Base-by-base conservation (phyloP, 2,888 invertebrate species). In the Pseudoips prasinana region DNA sequence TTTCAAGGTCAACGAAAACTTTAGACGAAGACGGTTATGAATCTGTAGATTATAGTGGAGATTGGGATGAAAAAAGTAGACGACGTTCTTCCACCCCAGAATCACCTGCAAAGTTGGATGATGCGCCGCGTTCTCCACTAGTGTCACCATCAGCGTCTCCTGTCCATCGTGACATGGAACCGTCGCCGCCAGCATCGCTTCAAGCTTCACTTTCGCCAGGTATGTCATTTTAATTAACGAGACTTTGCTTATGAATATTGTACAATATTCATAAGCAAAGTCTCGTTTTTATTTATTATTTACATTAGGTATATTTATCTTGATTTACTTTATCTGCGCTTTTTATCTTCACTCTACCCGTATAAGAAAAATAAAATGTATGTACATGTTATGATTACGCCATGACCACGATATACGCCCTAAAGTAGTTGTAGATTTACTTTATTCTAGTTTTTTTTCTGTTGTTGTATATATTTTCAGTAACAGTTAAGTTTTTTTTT, bases 51-150 rank as follows among this genome's bases (percentile, higher is more conserved):
- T 80, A 76, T 50, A 73, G 63, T 55, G 73, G 64, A 20, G 77
- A 74, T 22, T 81, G 81, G 82, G 80, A 81, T 38, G 80, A 80
- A 28, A 82, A 79, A 64, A 62, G 51, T 31, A 78, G 75, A 46
- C 73, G 84, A 10, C 76, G 81, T 22, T 84, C 88, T 26, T 85
- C 85, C 11, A 85, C 87, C 23, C 85, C 86, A 1, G 84, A 84
- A 46, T 75, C 77, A 11, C 71, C 77, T 33, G 63, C 59, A 10
- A 75, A 72, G 34, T 53, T 58, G 43, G 80, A 72, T 34, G 76
- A 70, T 20, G 57, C 54, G 8, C 46, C 67, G 19, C 69, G 62
- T 25, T 80, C 86, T n/a, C 81, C 80, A 24, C 66, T 83, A 14
- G 65, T 70, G 29, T 79, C 87, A 10, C 85, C 85, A 14, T 57